Evolutionary conservation across 2,888 invertebrate species (phyloP), one percentile per base, ranked within the genome.

Genomic region (Incurvaria masculella): DNA sequence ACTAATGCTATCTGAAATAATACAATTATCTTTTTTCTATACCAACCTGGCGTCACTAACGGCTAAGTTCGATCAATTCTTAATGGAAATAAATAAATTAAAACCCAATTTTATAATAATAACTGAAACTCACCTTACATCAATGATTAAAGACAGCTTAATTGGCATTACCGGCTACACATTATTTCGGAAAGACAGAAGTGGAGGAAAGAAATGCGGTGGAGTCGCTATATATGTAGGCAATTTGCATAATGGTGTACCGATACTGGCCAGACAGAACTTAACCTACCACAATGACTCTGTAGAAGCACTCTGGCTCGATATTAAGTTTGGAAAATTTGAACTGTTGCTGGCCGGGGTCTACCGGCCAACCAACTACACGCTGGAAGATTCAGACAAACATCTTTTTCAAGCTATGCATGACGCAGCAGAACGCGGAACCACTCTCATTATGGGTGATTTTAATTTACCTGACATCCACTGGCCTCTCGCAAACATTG

Each of bases 121-220:
- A 33, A 33, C 33, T 10, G 41, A 41, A 41, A 41, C 41, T 14
- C 41, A 41, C 14, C n/a, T 41, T 3, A 41, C 6, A 41, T 17
- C 41, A 16, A 11, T 16, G n/a, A 41, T 41, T 14, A 41, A 41
- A 41, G 41, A 41, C n/a, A 41, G 41, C 21, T 10, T 41, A 4
- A n/a, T 41, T 11, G n/a, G 41, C 19, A 41, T 41, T 8, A 21
- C 6, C 11, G 41, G 41, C n/a, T 41, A 41, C 41, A 41, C 41
- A 41, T 16, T 41, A 41, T 41, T 41, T n/a, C 41, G 41, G 11
- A 14, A 21, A 41, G 41, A 41, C n/a, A 41, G 41, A 41, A 14
- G n/a, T 17, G n/a, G 11, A 41, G 11, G 11, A 21, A 41, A 41
- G 17, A 41, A 41, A 33, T 14, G 41, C 19, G 41, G 41, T 16